These are phyloP conservation scores for Arbacia lixula DNA, from an alignment of 53 echinoderm and acorn worm species.

Conservation along the genomic window DNA sequence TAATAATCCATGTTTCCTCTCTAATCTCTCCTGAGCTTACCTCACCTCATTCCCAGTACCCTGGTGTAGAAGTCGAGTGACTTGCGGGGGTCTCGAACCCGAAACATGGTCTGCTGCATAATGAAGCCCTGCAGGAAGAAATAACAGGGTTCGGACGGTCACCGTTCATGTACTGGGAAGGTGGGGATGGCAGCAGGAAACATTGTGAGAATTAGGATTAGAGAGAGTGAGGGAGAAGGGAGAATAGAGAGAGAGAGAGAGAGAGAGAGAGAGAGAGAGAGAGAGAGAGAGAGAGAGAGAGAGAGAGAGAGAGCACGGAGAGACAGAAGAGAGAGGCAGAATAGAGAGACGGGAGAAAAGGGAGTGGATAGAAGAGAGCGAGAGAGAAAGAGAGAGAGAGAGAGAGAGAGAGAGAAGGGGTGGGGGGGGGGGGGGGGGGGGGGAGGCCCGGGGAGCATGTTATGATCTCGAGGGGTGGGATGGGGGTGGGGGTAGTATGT, in stretches of 20 bases:
- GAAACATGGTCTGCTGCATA: constrained; percentile 95
- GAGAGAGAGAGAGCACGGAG: neutral
- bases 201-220: neutral
- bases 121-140: constrained; percentile 78
- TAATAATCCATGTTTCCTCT: too few species aligned
- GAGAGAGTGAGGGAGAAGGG: neutral
- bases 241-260: neutral
- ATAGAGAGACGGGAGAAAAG: neutral
- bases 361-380: neutral
- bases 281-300: neutral
- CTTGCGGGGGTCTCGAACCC: constrained; percentile 84
- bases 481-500: neutral
- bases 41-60: constrained; percentile 95
- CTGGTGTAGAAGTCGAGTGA: constrained; percentile 93
- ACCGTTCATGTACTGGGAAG: too few species aligned
- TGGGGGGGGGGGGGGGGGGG: neutral
- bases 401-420: neutral
- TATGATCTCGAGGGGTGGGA: neutral
- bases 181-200: too few species aligned
- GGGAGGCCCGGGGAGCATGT: neutral
- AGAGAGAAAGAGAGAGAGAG: neutral
- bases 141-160: too few species aligned
- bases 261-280: neutral
- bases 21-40: too few species aligned
- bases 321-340: neutral